Base-by-base conservation (phyloP, 2,888 invertebrate species). In the Meandrusa payeni region DNA sequence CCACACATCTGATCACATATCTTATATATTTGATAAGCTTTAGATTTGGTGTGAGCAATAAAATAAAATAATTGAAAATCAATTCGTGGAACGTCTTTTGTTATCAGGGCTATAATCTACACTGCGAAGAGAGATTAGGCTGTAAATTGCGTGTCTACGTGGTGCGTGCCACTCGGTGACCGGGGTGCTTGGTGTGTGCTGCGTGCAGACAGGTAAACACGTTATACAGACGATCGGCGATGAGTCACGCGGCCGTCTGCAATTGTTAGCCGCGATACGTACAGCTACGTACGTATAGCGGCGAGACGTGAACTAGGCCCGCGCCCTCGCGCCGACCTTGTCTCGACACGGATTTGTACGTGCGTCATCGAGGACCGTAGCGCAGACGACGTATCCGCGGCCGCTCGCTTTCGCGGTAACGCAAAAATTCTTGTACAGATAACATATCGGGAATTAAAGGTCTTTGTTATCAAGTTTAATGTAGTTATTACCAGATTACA, bases 261-360 rank as follows among this genome's bases (percentile, higher is more conserved):
- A 59, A 69, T 67, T 73, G 76, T 75, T 69, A 64, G 69, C 63
- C 64, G 62, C 63, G 62, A 34, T 33, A 13, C 23, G 23, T 23
- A 34, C 24, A 34, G 13, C 34, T 39, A 37, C 15, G 13, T 38
- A 31, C 29, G 23, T 29, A 32, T 17, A 24, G 26, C 31, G 29
- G 1, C 51, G 55, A 50, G 51, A 54, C 58, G 68, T 54, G 72
- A 72, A 71, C 72, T 75, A 76, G 70, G 61, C 74, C 64, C 69
- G 76, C 76, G 81, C 80, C 81, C 80, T 80, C 81, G 74, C 65
- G 61, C 68, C 79, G 85, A 83, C 85, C 86, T 85, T 83, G 82
- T 76, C 79, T 74, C 78, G 78, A 69, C 79, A 76, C 80, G 78
- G 78, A 79, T 80, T 82, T 83, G 78, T 79, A 77, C 73, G 76